phyloP scores from a whole-genome alignment of 2,113 vertebrate species.

The Aspidoscelis tigris region DNA sequence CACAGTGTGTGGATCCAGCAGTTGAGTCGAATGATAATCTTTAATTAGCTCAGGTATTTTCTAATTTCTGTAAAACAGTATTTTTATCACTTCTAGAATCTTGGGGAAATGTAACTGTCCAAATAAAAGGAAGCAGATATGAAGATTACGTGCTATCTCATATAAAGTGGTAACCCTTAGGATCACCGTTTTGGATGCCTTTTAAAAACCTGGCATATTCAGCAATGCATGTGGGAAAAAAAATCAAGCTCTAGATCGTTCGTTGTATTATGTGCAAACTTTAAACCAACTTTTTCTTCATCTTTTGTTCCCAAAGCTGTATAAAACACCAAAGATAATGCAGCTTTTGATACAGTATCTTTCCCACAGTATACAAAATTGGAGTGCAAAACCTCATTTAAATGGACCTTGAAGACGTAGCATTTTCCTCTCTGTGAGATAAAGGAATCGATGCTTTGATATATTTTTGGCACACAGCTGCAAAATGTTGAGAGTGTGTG shows the following conservation, averaged over 20 bases:
- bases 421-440: conserved; percentile 16
- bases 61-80: too few species aligned
- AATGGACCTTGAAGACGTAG: conserved; percentile 43
- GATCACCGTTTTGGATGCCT: background rate
- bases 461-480: conserved; percentile 56
- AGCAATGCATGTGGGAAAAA: conserved; percentile 13
- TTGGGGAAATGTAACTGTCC: too few species aligned
- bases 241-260: background rate
- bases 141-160: too few species aligned
- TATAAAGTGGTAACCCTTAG: too few species aligned
- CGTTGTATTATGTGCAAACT: conserved; percentile 45
- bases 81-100: too few species aligned
- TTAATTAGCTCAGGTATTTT: too few species aligned
- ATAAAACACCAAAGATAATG: conserved; percentile 49
- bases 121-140: too few species aligned
- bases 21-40: too few species aligned
- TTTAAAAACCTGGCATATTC: conserved; percentile 24
- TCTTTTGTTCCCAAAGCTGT: conserved; percentile 46
- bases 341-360: conserved; percentile 35
- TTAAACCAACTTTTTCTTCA: conserved; percentile 38
- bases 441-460: conserved; percentile 62
- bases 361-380: conserved; percentile 44
- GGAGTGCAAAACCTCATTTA: conserved; percentile 37
- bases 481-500: conserved; percentile 47
- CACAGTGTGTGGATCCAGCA: too few species aligned